Evolutionary conservation across 1,140 invertebrate genomes (phyloP).

Genomic region (Brachionus paranguensis): DNA sequence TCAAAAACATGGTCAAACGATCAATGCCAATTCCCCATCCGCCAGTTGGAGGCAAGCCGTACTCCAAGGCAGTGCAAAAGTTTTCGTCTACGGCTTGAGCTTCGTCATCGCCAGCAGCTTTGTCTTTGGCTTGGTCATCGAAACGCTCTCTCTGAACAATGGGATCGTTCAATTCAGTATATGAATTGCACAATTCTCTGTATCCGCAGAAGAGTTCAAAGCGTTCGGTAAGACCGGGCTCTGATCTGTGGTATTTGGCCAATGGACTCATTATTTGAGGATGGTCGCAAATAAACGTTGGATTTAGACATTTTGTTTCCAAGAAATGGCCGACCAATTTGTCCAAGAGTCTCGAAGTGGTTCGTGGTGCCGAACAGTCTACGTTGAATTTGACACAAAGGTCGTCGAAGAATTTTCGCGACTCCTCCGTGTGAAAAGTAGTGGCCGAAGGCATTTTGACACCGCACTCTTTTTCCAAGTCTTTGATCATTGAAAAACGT

Average conservation of each 20-base stretch:
- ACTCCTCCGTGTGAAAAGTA: slow-evolving; percentile 56
- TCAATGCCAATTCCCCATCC: slow-evolving; percentile 98
- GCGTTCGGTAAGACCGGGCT: slow-evolving; percentile 81
- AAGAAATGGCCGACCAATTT: slow-evolving; percentile 93
- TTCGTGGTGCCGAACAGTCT: slow-evolving; percentile 84
- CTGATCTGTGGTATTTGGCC: slow-evolving; percentile 88
- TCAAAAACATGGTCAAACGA: slow-evolving; percentile 92
- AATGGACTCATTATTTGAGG: slow-evolving; percentile 98
- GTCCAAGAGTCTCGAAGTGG: slow-evolving; percentile 83
- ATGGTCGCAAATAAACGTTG: slow-evolving; percentile 93
- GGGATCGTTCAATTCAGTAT: slow-evolving; percentile 98
- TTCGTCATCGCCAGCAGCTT: slow-evolving; percentile 96
- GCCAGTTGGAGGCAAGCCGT: slow-evolving; percentile 94
- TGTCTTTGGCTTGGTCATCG: slow-evolving; percentile 88
- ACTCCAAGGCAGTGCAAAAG: slow-evolving; percentile 92
- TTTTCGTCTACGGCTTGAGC: slow-evolving; percentile 93
- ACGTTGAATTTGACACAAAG: slow-evolving; percentile 78
- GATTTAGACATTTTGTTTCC: slow-evolving; percentile 89
- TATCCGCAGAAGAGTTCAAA: slow-evolving; percentile 97
- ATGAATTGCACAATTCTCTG: slow-evolving; percentile 96
- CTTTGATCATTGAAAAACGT: slow-evolving; percentile 79
- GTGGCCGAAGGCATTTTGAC: slow-evolving; percentile 71
- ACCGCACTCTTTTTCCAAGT: slow-evolving; percentile 74
- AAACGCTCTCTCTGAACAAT: slow-evolving; percentile 85
- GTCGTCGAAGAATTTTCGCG: slow-evolving; percentile 70